These are phyloP conservation scores for Ooceraea biroi DNA, from an alignment of 1,140 invertebrate genomes.

Conservation along the genomic window DNA sequence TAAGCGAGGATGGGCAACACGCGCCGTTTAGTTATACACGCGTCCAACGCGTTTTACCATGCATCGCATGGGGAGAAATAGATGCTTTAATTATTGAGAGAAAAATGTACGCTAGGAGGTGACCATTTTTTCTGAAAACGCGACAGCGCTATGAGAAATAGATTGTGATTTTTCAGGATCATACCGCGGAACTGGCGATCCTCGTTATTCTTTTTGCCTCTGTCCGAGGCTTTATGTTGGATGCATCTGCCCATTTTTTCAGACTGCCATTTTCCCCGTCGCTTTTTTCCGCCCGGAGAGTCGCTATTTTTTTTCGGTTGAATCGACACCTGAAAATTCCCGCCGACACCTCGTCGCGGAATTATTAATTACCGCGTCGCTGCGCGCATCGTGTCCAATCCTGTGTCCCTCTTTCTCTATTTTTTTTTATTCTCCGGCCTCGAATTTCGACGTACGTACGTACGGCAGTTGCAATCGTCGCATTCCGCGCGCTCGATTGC, in stretches of 20 bases:
- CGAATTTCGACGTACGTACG: constrained; percentile 64
- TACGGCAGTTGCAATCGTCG: constrained; percentile 58
- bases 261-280: constrained; percentile 47
- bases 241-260: constrained; percentile 52
- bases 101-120: constrained; percentile 56
- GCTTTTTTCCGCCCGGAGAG: constrained; percentile 52
- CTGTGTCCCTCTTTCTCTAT: constrained; percentile 16
- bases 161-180: constrained; percentile 64
- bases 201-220: constrained; percentile 62
- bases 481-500: constrained; percentile 73
- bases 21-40: constrained; percentile 31
- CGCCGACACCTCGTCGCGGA: constrained; percentile 61
- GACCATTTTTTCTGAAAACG: constrained; percentile 47
- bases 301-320: constrained; percentile 51
- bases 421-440: background rate
- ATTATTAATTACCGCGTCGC: constrained; percentile 77
- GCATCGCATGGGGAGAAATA: constrained; percentile 31
- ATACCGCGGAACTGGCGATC: constrained; percentile 53
- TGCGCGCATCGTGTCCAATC: constrained; percentile 54
- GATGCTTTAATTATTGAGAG: constrained; percentile 62
- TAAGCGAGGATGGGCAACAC: constrained; percentile 29
- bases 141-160: constrained; percentile 60
- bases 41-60: constrained; percentile 15
- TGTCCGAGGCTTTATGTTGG: constrained; percentile 55
- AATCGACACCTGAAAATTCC: constrained; percentile 64